Evolutionary conservation across 2,113 vertebrate species (phyloP), one percentile per base, ranked within the genome.

Genomic region (Callipepla californica): DNA sequence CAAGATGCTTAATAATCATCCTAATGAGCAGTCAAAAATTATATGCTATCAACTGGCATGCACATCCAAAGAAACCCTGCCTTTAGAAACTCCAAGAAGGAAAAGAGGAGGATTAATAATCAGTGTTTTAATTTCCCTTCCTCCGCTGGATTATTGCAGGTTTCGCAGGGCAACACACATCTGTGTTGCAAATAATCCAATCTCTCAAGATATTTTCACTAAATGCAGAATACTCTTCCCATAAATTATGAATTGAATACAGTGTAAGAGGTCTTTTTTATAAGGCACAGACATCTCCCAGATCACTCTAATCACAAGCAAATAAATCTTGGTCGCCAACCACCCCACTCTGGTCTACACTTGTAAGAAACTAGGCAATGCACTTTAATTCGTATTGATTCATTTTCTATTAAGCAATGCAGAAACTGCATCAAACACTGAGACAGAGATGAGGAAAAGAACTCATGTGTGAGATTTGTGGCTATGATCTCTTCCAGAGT

Each of bases 1-100:
- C 59, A 68, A 86, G 84, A 84, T 91, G 62, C 93, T 96, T 95
- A 95, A 93, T 86, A 97, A 92, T 81, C 48, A 93, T 94, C 92
- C 87, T 97, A 97, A 95, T 68, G 63, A 96, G 88, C 51, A 96
- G 95, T 97, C 80, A 93, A 96, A 97, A 97, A 88, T 51, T 36
- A 73, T 50, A 93, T 84, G 68, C 67, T 90, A 94, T 87, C 77
- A 92, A 63, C 51, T 78, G 84, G 78, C 48, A 66, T 40, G 40
- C 55, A 74, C 26, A 80, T 95, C 63, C 70, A 78, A 80, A 89
- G 72, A 92, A 91, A 87, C 5, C n/a, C 73, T 91, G 62, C 17
- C 67, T 89, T 80, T 47, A 69, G 95, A 96, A 90, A 30, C 94
- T 93, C n/a, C 79, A 96, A 87, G 78, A 87, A 90, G 47, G 30